These are phyloP conservation scores for Apantesis nais DNA, from an alignment of 2,888 invertebrate genomes.

Conservation along the genomic window DNA sequence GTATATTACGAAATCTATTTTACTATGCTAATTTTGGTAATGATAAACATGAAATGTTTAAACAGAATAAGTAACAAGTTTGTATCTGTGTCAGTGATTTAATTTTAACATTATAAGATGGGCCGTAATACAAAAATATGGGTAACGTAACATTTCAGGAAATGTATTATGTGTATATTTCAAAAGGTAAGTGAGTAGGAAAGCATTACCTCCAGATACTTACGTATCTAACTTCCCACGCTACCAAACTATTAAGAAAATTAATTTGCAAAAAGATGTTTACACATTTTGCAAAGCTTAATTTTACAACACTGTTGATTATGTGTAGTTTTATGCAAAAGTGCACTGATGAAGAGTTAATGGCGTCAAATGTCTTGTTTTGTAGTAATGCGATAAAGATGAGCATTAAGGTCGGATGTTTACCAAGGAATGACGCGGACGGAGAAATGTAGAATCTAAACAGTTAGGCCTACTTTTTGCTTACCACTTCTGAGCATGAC, in stretches of 20 bases:
- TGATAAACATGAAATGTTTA: neutral
- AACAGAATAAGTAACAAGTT: neutral
- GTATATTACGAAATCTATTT: slow-evolving; percentile 48
- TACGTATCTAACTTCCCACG: neutral
- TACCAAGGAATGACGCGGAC: slow-evolving; percentile 62
- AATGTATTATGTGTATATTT: neutral
- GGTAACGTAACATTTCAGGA: neutral
- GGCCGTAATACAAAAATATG: neutral
- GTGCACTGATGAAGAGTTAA: slow-evolving; percentile 1
- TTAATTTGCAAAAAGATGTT: neutral
- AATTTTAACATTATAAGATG: neutral
- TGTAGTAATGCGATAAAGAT: slow-evolving; percentile 40
- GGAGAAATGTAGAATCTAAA: slow-evolving; percentile 64
- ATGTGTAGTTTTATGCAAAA: neutral
- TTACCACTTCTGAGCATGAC: slow-evolving; percentile 62
- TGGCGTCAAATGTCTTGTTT: slow-evolving; percentile 31
- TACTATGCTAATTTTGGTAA: slow-evolving; percentile 27
- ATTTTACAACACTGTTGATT: neutral
- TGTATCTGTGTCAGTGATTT: neutral
- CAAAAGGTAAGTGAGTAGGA: neutral
- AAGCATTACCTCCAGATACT: neutral
- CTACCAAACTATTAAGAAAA: neutral
- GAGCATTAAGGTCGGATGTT: slow-evolving; percentile 65
- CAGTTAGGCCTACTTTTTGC: slow-evolving; percentile 79
- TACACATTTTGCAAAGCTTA: neutral